Percentiles rank a stretch among this genome's conserved stretches.
phyloP scores from a whole-genome alignment of 2,888 invertebrate species.

The Thymelicus acteon region DNA sequence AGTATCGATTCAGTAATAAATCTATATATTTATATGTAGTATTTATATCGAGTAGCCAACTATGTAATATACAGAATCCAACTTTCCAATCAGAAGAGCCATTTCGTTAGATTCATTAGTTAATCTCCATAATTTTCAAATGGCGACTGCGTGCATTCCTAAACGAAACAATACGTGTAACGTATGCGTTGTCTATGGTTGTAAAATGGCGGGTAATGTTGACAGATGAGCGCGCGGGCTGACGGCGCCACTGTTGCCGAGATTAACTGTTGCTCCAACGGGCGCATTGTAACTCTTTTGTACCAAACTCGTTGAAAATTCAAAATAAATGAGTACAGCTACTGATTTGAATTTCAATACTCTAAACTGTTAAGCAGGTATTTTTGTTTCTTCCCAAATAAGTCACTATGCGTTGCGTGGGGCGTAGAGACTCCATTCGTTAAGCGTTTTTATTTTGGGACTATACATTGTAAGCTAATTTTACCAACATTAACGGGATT shows the following conservation, averaged over 20 bases:
- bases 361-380: constrained; percentile 66
- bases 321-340: constrained; percentile 78
- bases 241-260: constrained; percentile 79
- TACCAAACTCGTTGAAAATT: constrained; percentile 71
- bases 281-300: constrained; percentile 72
- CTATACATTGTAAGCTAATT: background rate
- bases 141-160: constrained; percentile 13
- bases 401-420: constrained; percentile 45
- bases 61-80: background rate
- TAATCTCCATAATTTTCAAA: background rate
- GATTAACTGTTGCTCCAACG: constrained; percentile 82
- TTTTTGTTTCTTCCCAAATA: constrained; percentile 76
- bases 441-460: background rate
- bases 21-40: no score
- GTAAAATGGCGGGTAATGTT: constrained; percentile 72
- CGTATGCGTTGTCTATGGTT: constrained; percentile 34
- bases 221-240: constrained; percentile 73
- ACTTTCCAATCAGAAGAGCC: background rate
- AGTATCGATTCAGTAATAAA: no score
- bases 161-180: constrained; percentile 28
- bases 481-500: no score
- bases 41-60: no score
- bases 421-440: constrained; percentile 13
- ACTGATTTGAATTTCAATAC: constrained; percentile 83
- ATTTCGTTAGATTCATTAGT: constrained; percentile 1